These are phyloP conservation scores for Nothoprocta pentlandii DNA, from an alignment of 2,113 vertebrate genomes.

Conservation along the genomic window DNA sequence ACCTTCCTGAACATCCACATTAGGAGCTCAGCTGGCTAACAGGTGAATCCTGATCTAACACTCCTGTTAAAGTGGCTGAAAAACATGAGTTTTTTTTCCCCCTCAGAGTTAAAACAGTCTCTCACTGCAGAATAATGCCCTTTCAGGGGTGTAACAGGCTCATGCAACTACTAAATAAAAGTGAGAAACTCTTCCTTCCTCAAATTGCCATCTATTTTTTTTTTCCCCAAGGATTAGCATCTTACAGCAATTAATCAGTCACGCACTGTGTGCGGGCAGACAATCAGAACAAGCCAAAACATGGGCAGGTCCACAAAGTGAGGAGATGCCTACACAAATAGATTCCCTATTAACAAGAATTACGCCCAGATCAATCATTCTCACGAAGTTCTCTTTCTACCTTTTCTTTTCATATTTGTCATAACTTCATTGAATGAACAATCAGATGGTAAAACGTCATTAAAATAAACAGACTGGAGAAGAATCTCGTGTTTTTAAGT, in stretches of 20 bases:
- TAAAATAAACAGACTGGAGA: not conserved
- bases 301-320: not conserved
- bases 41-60: not conserved
- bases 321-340: not conserved
- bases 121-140: no score
- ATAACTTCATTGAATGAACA: not conserved
- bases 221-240: no score
- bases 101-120: no score
- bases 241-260: not conserved
- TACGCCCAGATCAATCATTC: not conserved
- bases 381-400: not conserved
- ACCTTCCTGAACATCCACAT: not conserved
- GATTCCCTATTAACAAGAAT: not conserved
- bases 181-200: not conserved
- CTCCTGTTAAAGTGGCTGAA: not conserved
- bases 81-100: no score
- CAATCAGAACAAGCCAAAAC: not conserved
- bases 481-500: not conserved
- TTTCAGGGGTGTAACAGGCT: no score
- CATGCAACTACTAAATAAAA: not conserved
- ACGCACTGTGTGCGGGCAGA: not conserved
- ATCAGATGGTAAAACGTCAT: not conserved
- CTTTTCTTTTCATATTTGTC: not conserved
- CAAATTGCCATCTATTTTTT: not conserved
- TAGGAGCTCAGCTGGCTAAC: not conserved